phyloP scores from a whole-genome alignment of 2,888 invertebrate species.

The Cephus pulcher region DNA sequence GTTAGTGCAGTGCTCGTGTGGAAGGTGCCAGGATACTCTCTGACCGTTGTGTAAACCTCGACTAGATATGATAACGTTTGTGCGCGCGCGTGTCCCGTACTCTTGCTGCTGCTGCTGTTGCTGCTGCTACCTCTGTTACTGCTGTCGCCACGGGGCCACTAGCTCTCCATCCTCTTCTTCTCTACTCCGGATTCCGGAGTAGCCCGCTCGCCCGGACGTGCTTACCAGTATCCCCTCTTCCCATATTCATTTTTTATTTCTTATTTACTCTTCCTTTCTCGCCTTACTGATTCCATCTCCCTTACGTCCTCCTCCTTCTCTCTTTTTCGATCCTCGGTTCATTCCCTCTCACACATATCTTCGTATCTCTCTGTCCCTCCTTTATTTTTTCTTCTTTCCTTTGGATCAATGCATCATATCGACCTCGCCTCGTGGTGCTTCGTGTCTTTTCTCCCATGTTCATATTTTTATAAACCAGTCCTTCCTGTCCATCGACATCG shows the following conservation, averaged over 20 bases:
- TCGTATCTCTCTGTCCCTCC: conserved; percentile 6
- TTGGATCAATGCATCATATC: conserved; percentile 31
- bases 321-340: neutral
- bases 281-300: conserved; percentile 1
- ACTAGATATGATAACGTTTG: conserved; percentile 4
- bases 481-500: neutral
- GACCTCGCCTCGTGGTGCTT: conserved; percentile 29
- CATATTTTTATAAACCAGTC: neutral
- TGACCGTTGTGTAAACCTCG: neutral
- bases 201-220: conserved; percentile 20
- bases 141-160: neutral
- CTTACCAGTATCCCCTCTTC: neutral
- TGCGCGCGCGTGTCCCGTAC: conserved; percentile 16
- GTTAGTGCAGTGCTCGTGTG: conserved; percentile 44
- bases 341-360: conserved; percentile 11
- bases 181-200: conserved; percentile 28
- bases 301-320: neutral
- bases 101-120: neutral
- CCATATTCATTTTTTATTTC: neutral
- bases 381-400: conserved; percentile 12
- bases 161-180: conserved; percentile 7
- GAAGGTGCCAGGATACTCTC: conserved; percentile 36
- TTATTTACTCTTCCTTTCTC: conserved; percentile 14
- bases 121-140: neutral
- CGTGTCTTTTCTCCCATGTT: conserved; percentile 2